Percentiles rank a stretch among this genome's conserved stretches.
These are phyloP conservation scores for Agriopis aurantiaria DNA, from an alignment of 2,888 invertebrate genomes.

Conservation along the genomic window DNA sequence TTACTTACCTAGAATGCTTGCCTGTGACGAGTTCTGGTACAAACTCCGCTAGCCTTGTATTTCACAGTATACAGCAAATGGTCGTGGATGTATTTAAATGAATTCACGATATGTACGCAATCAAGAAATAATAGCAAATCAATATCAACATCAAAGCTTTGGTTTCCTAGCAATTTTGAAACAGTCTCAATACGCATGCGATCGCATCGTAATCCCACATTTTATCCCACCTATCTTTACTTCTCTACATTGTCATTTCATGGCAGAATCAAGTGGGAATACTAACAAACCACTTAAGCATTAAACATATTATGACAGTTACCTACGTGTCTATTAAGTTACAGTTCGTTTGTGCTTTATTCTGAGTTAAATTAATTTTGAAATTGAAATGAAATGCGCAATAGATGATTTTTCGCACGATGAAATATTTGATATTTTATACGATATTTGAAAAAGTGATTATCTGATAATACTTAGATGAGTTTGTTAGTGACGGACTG, in stretches of 20 bases:
- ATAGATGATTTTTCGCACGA: neutral
- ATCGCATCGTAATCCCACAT: neutral
- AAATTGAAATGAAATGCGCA: too few species aligned
- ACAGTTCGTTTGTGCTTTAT: too few species aligned
- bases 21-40: too few species aligned
- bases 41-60: neutral
- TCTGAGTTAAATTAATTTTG: too few species aligned
- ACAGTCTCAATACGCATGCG: slow-evolving; percentile 39
- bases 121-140: slow-evolving; percentile 51
- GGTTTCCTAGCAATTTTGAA: slow-evolving; percentile 65
- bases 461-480: neutral
- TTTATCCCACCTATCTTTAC: neutral
- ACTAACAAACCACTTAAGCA: neutral
- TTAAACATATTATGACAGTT: neutral
- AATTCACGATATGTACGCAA: slow-evolving; percentile 29
- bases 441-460: neutral
- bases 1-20: too few species aligned
- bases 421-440: neutral
- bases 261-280: neutral
- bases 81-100: slow-evolving; percentile 28
- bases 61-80: neutral
- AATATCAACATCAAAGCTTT: slow-evolving; percentile 46
- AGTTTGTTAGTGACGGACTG: neutral
- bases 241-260: neutral
- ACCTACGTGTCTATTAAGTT: neutral